Evolutionary conservation across 2,797 vertebrate species (phyloP), one percentile per base, ranked within the genome.

Genomic region (Euphonia xanthogaster): DNA sequence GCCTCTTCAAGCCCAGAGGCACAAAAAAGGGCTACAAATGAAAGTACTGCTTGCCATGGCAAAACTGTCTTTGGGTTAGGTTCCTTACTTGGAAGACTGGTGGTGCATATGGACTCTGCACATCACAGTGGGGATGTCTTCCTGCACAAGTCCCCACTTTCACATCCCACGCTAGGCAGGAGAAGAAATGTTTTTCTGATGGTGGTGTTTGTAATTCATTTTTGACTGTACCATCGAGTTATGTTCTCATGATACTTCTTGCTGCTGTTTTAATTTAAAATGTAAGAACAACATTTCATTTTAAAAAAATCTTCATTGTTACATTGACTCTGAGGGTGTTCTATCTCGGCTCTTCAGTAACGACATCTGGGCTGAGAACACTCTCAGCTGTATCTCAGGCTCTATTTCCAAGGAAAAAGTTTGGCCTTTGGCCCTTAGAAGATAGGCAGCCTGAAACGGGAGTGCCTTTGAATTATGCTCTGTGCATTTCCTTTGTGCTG

Each of bases 381-480:
- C 27, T 71, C 58, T 79, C 5, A 53, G 17, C 40, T 68, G 74
- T 22, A 30, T 86, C 44, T 76, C 8, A 12, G 75, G 17, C 57
- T 54, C 4, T 53, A 37, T 57, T 58, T 80, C 42, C 39, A 40
- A 24, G 24, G 53, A 45, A 61, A 57, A 79, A 40, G 17, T 7
- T 6, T 61, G 61, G 18, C 18, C 40, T 63, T 87, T 91, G 54
- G 31, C 81, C 77, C 35, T 87, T 57, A 63, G 58, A 62, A 78
- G n/a, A 30, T 30, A 42, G 0, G 4, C 19, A 70, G 24, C 24
- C 75, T 73, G 60, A 24, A 45, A n/a, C 3, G 0, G 1, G n/a
- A 82, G 25, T 31, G 39, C 42, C 14, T 94, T 88, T 58, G 51
- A 51, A 73, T 83, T 68, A 18, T 20, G 14, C 37, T 82, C 17